Evolutionary conservation across 1,140 invertebrate species (phyloP).

Genomic region (Aporrectodea caliginosa): DNA sequence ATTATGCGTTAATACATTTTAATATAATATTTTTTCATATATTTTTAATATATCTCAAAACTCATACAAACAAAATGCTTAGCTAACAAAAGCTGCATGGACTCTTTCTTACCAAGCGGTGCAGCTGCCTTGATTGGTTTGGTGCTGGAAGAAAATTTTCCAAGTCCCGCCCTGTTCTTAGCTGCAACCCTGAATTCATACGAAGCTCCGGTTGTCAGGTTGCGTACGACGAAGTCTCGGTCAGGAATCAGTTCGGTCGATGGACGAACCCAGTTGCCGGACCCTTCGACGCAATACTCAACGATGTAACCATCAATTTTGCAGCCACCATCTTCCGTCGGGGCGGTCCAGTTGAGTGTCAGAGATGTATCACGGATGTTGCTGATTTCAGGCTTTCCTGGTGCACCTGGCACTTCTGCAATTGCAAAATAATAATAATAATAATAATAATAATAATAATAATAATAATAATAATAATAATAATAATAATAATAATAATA

Average conservation of each 20-base stretch:
- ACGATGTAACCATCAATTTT: slow-evolving; percentile 35
- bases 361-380: slow-evolving; percentile 57
- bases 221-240: slow-evolving; percentile 69
- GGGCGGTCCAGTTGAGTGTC: slow-evolving; percentile 40
- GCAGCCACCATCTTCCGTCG: slow-evolving; percentile 49
- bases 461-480: too few species aligned
- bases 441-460: too few species aligned
- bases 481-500: too few species aligned
- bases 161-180: slow-evolving; percentile 85
- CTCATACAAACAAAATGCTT: too few species aligned
- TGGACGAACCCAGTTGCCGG: slow-evolving; percentile 12
- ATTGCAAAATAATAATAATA: too few species aligned
- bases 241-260: slow-evolving; percentile 7
- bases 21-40: too few species aligned
- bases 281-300: slow-evolving; percentile 60
- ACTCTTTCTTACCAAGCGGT: slow-evolving; percentile 51
- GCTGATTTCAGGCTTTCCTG: slow-evolving; percentile 74
- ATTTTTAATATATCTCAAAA: too few species aligned
- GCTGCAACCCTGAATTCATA: slow-evolving; percentile 93
- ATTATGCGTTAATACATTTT: too few species aligned
- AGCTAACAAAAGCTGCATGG: too few species aligned
- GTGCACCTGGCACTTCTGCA: slow-evolving; percentile 75
- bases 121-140: slow-evolving; percentile 62
- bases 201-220: slow-evolving; percentile 83
- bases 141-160: slow-evolving; percentile 62